Percentiles rank a stretch among this genome's conserved stretches.
These are phyloP conservation scores for Morpho deidamia DNA, from an alignment of 2,888 invertebrate species.

Conservation along the genomic window DNA sequence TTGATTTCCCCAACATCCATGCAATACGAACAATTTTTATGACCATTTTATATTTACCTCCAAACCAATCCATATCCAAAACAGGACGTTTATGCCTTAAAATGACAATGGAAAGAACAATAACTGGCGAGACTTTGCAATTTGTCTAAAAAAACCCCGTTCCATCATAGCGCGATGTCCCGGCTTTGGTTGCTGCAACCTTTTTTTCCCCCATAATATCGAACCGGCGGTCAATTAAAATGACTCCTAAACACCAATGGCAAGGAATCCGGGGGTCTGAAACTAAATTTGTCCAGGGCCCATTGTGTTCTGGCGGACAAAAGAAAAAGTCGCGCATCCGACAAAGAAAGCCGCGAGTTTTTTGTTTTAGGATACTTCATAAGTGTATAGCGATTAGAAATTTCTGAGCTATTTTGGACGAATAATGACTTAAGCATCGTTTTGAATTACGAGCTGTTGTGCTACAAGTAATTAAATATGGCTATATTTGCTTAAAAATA, in stretches of 20 bases:
- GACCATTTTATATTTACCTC: too few species aligned
- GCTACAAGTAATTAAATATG: background rate
- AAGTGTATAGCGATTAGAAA: slow-evolving; percentile 65
- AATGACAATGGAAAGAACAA: too few species aligned
- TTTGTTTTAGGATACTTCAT: slow-evolving; percentile 56
- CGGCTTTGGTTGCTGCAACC: slow-evolving; percentile 33
- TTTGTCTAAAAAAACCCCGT: slow-evolving; percentile 20
- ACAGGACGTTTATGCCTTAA: too few species aligned
- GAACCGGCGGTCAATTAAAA: slow-evolving; percentile 67
- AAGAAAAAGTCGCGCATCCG: slow-evolving; percentile 56
- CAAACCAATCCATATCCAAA: too few species aligned
- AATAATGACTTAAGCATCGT: slow-evolving; percentile 58
- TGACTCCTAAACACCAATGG: slow-evolving; percentile 66
- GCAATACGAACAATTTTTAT: too few species aligned
- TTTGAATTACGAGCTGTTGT: slow-evolving; percentile 7
- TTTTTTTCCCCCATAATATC: slow-evolving; percentile 52
- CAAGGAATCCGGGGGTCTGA: slow-evolving; percentile 50
- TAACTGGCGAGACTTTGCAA: background rate
- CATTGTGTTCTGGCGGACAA: slow-evolving; percentile 52
- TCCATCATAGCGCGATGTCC: slow-evolving; percentile 62
- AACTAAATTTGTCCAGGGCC: slow-evolving; percentile 62
- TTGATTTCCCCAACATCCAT: too few species aligned
- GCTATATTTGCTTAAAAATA: too few species aligned
- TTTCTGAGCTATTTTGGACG: slow-evolving; percentile 43
- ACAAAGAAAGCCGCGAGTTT: slow-evolving; percentile 63